Conservation (phyloP, 2,888 invertebrate species). For the Morpho deidamia region DNA sequence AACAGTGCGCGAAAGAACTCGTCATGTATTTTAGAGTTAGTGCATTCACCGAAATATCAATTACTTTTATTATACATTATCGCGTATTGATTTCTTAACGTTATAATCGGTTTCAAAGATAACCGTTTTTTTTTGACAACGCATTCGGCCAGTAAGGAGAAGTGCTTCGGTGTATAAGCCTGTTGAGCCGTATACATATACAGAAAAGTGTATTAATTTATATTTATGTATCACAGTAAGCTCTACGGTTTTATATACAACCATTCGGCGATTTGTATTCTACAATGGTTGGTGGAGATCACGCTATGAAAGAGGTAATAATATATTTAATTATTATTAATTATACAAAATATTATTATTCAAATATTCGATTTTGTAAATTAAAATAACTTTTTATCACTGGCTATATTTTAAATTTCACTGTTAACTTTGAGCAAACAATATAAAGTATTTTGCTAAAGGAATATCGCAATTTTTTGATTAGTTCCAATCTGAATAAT, state of each 20-base stretch:
- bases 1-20: no score
- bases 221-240: constrained; percentile 10
- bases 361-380: no score
- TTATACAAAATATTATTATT: background rate
- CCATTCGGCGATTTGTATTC: constrained; percentile 33
- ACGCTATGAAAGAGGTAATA: constrained; percentile 49
- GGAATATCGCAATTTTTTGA: no score
- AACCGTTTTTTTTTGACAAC: constrained; percentile 7
- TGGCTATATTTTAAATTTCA: no score
- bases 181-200: background rate
- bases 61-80: background rate
- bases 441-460: no score
- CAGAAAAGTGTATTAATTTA: background rate
- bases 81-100: constrained; percentile 12
- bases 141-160: constrained; percentile 3
- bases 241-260: constrained; percentile 25
- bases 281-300: constrained; percentile 53
- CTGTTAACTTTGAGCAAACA: no score
- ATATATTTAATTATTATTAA: background rate
- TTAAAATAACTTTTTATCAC: no score
- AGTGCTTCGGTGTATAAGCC: background rate
- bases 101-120: constrained; percentile 11
- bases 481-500: no score
- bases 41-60: no score
- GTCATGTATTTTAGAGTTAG: no score